Percentiles rank a stretch among this genome's conserved stretches.
phyloP scores from a whole-genome alignment of 2,888 invertebrate genomes.

The Agapostemon virescens region DNA sequence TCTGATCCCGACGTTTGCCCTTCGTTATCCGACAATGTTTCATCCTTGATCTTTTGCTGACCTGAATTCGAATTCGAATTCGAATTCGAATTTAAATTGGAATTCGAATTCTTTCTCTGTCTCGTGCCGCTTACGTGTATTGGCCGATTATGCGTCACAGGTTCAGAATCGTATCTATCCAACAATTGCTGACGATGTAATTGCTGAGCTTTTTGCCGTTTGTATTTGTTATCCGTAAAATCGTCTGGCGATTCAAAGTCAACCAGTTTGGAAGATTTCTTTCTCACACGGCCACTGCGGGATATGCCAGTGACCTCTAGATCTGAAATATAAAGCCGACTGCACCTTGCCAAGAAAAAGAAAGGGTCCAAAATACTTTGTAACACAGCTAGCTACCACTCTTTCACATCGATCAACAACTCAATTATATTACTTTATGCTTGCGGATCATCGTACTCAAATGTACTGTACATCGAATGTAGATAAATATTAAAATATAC shows the following conservation, averaged over 20 bases:
- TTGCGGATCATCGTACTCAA: conserved; percentile 24
- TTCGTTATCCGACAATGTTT: conserved; percentile 77
- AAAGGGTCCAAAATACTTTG: conserved; percentile 70
- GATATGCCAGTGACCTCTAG: conserved; percentile 93
- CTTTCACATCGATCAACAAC: conserved; percentile 31
- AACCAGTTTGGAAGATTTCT: conserved; percentile 96
- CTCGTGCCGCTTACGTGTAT: conserved; percentile 56
- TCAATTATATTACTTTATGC: conserved; percentile 28
- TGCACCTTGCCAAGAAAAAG: conserved; percentile 76
- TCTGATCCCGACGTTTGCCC: conserved; percentile 75
- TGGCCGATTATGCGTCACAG: conserved; percentile 54
- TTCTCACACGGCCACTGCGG: conserved; percentile 93
- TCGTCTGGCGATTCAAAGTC: conserved; percentile 97
- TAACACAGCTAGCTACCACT: conserved; percentile 52
- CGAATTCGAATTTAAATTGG: conserved; percentile 62
- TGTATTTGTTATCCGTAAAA: conserved; percentile 84
- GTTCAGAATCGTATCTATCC: conserved; percentile 74
- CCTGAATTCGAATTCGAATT: conserved; percentile 64
- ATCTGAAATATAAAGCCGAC: conserved; percentile 81
- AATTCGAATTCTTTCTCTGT: conserved; percentile 65
- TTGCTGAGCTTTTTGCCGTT: conserved; percentile 78
- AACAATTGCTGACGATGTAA: conserved; percentile 74
- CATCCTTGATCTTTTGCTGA: conserved; percentile 68
- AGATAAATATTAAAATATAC: conserved; percentile 36
- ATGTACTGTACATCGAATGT: conserved; percentile 47